A percentile compares a stretch with the other conserved stretches of the same genome.
These are phyloP conservation scores for Glaucomys volans DNA, from an alignment of 2,113 vertebrate species.

Conservation along the genomic window DNA sequence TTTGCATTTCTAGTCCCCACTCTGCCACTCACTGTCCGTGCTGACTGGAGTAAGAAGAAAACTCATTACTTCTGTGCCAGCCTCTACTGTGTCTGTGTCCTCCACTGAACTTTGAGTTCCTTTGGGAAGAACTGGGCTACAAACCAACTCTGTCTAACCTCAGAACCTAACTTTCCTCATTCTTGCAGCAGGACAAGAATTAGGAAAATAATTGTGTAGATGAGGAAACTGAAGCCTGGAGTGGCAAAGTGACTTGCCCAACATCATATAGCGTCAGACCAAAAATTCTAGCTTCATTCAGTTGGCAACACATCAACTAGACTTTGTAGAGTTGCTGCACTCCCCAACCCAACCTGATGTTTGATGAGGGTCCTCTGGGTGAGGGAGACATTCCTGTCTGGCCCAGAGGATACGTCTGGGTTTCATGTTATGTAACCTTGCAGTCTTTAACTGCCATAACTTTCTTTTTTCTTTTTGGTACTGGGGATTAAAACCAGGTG, in stretches of 20 bases:
- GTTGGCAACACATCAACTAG: background rate
- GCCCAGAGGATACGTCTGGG: background rate
- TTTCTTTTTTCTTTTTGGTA: no score
- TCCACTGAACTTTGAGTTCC: slow-evolving; percentile 54
- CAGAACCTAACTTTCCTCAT: slow-evolving; percentile 73
- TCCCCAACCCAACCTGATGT: background rate
- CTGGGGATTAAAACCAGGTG: no score
- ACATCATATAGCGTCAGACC: background rate
- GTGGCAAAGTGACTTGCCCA: background rate
- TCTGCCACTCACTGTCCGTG: background rate
- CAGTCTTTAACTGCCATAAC: background rate
- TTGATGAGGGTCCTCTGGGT: background rate
- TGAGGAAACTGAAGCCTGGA: slow-evolving; percentile 52
- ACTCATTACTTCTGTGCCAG: background rate
- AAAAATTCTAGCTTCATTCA: background rate
- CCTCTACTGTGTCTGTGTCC: slow-evolving; percentile 13
- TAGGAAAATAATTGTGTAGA: slow-evolving; percentile 48
- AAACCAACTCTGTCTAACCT: slow-evolving; percentile 67
- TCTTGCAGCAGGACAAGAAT: slow-evolving; percentile 59
- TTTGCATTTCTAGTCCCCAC: background rate
- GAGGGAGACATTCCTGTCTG: background rate
- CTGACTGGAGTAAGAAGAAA: background rate
- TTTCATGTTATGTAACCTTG: background rate
- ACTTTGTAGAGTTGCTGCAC: background rate
- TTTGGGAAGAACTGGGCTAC: slow-evolving; percentile 62